These are phyloP conservation scores for Pentamera pediparva DNA, from an alignment of 53 echinoderm and acorn worm species.

Conservation along the genomic window DNA sequence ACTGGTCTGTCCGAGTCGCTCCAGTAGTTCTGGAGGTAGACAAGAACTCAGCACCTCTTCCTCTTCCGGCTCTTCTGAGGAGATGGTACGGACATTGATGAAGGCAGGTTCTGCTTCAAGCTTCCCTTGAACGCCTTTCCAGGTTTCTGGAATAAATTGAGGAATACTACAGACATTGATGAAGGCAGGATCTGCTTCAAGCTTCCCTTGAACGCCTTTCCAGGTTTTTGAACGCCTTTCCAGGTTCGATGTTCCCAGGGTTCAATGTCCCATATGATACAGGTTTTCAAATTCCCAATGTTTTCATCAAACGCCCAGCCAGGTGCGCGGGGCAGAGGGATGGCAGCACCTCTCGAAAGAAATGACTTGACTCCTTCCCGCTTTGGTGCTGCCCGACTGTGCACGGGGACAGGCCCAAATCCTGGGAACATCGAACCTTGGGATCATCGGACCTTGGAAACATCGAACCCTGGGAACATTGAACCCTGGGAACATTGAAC, in stretches of 20 bases:
- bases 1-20: background rate
- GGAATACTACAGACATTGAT: background rate
- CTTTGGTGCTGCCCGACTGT: too few species aligned
- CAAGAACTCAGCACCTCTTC: background rate
- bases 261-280: too few species aligned
- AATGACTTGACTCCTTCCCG: too few species aligned
- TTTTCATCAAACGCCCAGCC: background rate
- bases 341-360: too few species aligned
- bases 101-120: slow-evolving; percentile 10
- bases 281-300: too few species aligned
- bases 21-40: slow-evolving; percentile 5
- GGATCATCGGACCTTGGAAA: too few species aligned
- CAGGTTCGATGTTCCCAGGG: too few species aligned
- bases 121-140: slow-evolving; percentile 17
- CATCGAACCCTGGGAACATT: too few species aligned
- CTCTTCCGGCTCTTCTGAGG: background rate
- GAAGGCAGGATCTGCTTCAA: slow-evolving; percentile 8
- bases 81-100: background rate
- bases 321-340: background rate
- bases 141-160: slow-evolving; percentile 31
- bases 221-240: slow-evolving; percentile 31
- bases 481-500: too few species aligned
- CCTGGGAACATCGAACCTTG: too few species aligned
- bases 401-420: too few species aligned
- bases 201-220: slow-evolving; percentile 13